Conservation (phyloP, 1,140 invertebrate species). For the Drosophila kohkoa region DNA sequence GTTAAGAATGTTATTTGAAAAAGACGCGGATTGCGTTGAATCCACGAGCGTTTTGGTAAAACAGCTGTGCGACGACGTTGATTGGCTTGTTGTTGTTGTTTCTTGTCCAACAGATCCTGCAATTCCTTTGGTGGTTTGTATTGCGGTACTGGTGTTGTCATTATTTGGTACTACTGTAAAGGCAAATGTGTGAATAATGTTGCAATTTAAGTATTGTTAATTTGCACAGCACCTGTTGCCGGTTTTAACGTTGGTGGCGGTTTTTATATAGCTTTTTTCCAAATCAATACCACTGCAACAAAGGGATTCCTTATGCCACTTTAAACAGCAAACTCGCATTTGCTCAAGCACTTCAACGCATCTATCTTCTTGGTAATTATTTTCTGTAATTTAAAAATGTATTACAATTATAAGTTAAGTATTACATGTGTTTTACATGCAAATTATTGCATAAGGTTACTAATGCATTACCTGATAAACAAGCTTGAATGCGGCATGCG, state of each 20-base stretch:
- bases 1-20: constrained; percentile 85
- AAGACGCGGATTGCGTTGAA: constrained; percentile 86
- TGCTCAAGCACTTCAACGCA: constrained; percentile 88
- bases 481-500: constrained; percentile 91
- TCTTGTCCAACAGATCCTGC: constrained; percentile 63
- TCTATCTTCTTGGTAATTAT: constrained; percentile 88
- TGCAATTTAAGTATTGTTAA: neutral
- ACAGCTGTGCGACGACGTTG: constrained; percentile 71
- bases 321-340: constrained; percentile 88
- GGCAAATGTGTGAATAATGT: no score
- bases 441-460: constrained; percentile 8
- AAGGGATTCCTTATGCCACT: constrained; percentile 86
- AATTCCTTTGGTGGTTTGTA: constrained; percentile 76
- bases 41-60: constrained; percentile 80
- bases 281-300: constrained; percentile 89
- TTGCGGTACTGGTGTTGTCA: constrained; percentile 52
- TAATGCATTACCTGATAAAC: constrained; percentile 88
- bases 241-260: constrained; percentile 8
- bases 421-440: constrained; percentile 17
- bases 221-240: constrained; percentile 9
- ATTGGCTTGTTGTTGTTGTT: constrained; percentile 59
- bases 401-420: neutral
- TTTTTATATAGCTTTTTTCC: constrained; percentile 83
- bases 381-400: constrained; percentile 85
- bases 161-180: constrained; percentile 64